phyloP scores from a whole-genome alignment of 2,113 vertebrate genomes.

The Gymnorhina tibicen region DNA sequence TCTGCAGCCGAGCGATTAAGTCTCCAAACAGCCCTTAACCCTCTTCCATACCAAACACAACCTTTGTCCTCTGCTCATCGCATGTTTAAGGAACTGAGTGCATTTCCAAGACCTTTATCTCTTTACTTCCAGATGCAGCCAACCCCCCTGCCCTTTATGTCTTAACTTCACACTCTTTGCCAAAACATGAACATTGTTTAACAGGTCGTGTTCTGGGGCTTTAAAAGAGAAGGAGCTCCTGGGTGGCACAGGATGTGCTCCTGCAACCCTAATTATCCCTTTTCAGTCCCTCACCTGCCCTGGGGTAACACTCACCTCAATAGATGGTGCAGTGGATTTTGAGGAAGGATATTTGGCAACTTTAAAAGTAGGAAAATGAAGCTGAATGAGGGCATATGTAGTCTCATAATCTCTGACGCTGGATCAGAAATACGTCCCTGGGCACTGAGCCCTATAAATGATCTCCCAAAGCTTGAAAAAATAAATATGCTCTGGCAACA shows the following conservation, averaged over 20 bases:
- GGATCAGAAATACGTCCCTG: background rate
- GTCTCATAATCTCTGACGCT: background rate
- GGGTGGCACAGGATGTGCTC: background rate
- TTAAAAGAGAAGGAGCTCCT: background rate
- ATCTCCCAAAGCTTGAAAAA: background rate
- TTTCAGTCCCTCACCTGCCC: background rate
- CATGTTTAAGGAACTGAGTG: background rate
- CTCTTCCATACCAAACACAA: background rate
- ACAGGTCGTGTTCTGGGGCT: background rate
- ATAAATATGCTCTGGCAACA: background rate
- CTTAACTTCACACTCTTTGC: background rate
- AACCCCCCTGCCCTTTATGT: background rate
- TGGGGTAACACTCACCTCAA: background rate
- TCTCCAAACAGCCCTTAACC: background rate
- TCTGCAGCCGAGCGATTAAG: accelerated
- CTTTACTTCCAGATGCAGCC: background rate
- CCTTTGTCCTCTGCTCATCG: background rate
- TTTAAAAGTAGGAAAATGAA: background rate
- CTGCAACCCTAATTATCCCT: background rate
- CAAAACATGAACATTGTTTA: background rate
- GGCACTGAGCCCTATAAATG: background rate
- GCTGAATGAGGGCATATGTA: background rate
- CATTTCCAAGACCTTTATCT: background rate
- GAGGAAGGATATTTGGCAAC: background rate
- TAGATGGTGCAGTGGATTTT: background rate